phyloP scores from a whole-genome alignment of 1,140 invertebrate species.

The Riptortus pedestris region DNA sequence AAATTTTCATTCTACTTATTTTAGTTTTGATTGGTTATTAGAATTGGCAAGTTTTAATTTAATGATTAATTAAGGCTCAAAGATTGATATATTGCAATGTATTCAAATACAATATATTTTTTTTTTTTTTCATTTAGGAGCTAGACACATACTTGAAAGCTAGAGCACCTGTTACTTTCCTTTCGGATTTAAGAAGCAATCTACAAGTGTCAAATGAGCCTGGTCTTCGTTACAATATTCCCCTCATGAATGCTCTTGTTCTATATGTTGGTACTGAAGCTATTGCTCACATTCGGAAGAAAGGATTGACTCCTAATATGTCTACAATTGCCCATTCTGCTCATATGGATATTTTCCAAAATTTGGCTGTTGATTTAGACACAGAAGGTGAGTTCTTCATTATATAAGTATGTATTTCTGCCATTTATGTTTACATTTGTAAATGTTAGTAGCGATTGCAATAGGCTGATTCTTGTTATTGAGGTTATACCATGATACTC shows the following conservation, averaged over 20 bases:
- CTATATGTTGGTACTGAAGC: slow-evolving; percentile 96
- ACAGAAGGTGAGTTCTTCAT: slow-evolving; percentile 71
- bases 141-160: slow-evolving; percentile 93
- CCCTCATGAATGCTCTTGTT: slow-evolving; percentile 92
- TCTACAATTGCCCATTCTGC: slow-evolving; percentile 92
- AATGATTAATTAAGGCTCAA: too few relatives aligned
- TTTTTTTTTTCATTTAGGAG: slow-evolving; percentile 44
- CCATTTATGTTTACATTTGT: neutral
- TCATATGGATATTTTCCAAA: slow-evolving; percentile 99
- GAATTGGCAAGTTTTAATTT: too few relatives aligned
- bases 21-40: too few relatives aligned
- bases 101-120: too few relatives aligned
- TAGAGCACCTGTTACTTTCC: slow-evolving; percentile 87
- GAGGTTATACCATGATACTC: too few relatives aligned
- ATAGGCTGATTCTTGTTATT: too few relatives aligned
- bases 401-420: neutral
- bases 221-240: slow-evolving; percentile 87
- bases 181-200: slow-evolving; percentile 81
- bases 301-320: slow-evolving; percentile 85
- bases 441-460: neutral
- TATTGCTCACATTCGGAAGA: slow-evolving; percentile 74
- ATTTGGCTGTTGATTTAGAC: slow-evolving; percentile 92
- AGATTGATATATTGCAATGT: too few relatives aligned
- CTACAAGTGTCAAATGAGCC: slow-evolving; percentile 76
- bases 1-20: too few relatives aligned